Percentiles rank a stretch among this genome's conserved stretches.
These are phyloP conservation scores for Cylindroiulus punctatus DNA, from an alignment of 2,888 invertebrate species.

Conservation along the genomic window DNA sequence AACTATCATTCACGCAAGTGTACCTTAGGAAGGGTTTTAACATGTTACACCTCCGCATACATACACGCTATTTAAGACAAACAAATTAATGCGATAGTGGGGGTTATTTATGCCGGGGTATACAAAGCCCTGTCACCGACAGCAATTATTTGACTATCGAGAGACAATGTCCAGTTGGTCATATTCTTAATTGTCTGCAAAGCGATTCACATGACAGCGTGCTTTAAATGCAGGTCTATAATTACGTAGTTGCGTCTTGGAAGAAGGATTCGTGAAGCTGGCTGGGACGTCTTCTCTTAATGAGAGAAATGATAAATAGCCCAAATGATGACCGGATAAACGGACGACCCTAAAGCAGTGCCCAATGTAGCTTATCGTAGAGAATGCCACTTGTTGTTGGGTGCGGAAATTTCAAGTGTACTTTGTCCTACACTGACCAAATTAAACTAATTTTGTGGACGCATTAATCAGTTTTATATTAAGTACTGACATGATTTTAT, in stretches of 20 bases:
- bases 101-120: background rate
- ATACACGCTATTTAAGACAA: background rate
- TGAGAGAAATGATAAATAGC: slow-evolving; percentile 17
- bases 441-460: background rate
- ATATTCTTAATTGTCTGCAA: background rate
- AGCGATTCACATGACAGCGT: slow-evolving; percentile 20
- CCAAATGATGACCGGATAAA: slow-evolving; percentile 31
- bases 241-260: background rate
- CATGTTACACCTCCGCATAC: background rate
- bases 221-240: background rate
- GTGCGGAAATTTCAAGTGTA: background rate
- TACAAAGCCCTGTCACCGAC: slow-evolving; percentile 22
- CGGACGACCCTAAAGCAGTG: background rate
- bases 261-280: slow-evolving; percentile 21
- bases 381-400: background rate
- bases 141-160: background rate
- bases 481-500: background rate
- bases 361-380: background rate
- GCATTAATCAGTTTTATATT: slow-evolving; percentile 12
- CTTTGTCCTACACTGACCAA: background rate
- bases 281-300: background rate
- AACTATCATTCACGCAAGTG: background rate
- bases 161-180: slow-evolving; percentile 1
- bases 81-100: slow-evolving; percentile 7
- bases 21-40: background rate